These are phyloP conservation scores for Sympetrum striolatum DNA, from an alignment of 2,888 invertebrate species.

Conservation along the genomic window DNA sequence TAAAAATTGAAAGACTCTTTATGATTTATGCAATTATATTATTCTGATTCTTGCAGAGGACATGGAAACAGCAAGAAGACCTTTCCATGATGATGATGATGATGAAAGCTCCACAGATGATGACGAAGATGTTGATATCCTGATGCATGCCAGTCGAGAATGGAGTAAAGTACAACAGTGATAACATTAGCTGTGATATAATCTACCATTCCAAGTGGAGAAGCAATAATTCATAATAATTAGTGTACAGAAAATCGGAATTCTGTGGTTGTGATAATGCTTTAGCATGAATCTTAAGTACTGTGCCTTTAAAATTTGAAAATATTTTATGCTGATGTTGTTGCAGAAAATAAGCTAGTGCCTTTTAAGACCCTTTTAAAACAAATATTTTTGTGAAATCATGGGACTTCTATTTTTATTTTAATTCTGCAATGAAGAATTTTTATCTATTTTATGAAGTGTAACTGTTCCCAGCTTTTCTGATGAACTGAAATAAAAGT, in stretches of 20 bases:
- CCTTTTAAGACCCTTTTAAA: no score
- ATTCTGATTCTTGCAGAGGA: conserved; percentile 49
- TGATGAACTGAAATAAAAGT: no score
- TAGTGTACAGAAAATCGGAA: not conserved
- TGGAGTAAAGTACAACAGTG: conserved; percentile 30
- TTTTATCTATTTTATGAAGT: no score
- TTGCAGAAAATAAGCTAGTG: no score
- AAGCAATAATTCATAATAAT: not conserved
- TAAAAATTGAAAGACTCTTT: no score
- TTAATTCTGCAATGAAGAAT: no score
- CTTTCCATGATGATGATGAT: conserved; percentile 73
- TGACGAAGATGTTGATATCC: conserved; percentile 66
- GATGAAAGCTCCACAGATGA: conserved; percentile 65
- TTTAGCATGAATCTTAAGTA: not conserved
- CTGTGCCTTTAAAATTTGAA: no score
- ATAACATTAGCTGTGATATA: not conserved
- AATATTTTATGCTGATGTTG: no score
- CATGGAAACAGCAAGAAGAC: conserved; percentile 65
- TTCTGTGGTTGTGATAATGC: conserved; percentile 5
- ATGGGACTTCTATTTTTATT: no score
- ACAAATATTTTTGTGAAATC: no score
- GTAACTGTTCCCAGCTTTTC: no score
- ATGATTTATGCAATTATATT: not conserved
- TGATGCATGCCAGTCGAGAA: conserved; percentile 51
- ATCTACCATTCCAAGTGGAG: not conserved